phyloP scores from a whole-genome alignment of 2,888 invertebrate species.

The Eueremaeus valkanovi region DNA sequence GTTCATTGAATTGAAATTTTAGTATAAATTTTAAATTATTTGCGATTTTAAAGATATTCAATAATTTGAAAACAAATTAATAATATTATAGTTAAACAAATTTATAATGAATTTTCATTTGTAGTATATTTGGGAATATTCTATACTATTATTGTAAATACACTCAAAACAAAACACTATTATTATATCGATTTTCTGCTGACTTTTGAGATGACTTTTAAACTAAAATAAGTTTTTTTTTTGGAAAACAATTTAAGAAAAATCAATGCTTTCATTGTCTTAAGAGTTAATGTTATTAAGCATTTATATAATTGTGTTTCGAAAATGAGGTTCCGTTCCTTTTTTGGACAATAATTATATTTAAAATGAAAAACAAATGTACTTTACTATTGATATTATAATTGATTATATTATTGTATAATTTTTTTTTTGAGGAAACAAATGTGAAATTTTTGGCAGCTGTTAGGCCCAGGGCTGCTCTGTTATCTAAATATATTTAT shows the following conservation, averaged over 20 bases:
- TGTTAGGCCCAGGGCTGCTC: background rate
- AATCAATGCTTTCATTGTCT: constrained; percentile 24
- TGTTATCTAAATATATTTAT: constrained; percentile 9
- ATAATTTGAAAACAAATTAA: background rate
- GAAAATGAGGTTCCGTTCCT: constrained; percentile 25
- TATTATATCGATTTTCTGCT: background rate
- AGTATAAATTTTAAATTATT: constrained; percentile 25
- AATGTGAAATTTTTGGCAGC: background rate
- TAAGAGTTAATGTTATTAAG: constrained; percentile 11
- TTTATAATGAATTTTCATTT: constrained; percentile 13
- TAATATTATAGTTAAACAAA: background rate
- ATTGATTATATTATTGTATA: constrained; percentile 13
- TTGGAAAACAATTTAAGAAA: background rate
- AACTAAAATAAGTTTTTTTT: no score
- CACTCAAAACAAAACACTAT: constrained; percentile 4
- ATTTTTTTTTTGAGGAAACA: background rate
- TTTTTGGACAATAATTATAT: constrained; percentile 3
- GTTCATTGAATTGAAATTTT: constrained; percentile 21
- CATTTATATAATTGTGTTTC: constrained; percentile 21
- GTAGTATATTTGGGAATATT: constrained; percentile 12
- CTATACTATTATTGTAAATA: constrained; percentile 14
- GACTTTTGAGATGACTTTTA: background rate
- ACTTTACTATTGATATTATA: background rate
- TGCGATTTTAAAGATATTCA: background rate
- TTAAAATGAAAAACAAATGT: background rate